phyloP scores from a whole-genome alignment of 2,113 vertebrate species.

The Myotis davidii region DNA sequence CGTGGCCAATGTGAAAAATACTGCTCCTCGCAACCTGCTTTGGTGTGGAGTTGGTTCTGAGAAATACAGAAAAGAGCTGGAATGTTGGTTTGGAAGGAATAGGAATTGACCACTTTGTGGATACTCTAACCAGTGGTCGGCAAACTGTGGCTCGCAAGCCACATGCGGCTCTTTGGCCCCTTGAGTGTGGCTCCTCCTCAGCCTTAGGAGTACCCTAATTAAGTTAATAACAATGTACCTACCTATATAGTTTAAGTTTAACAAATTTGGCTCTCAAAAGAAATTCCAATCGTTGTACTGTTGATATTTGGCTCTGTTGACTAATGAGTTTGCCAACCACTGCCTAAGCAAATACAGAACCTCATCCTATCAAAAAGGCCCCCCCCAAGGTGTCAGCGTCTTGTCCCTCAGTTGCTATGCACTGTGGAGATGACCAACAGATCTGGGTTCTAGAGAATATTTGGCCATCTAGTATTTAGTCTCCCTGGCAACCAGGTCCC shows the following conservation, averaged over 20 bases:
- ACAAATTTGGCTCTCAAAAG: no score
- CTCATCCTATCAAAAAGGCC: not conserved
- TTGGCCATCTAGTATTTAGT: not conserved
- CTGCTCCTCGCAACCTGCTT: not conserved
- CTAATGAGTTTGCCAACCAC: no score
- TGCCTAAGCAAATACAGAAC: not conserved
- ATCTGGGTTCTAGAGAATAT: not conserved
- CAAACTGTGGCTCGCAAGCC: no score
- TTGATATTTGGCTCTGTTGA: no score
- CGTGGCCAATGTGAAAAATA: not conserved
- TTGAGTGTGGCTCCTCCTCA: no score
- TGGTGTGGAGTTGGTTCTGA: not conserved
- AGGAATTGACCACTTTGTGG: not conserved
- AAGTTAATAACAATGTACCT: no score
- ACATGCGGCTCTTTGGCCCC: no score
- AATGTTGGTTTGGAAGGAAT: not conserved
- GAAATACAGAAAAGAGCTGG: not conserved
- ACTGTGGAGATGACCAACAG: not conserved
- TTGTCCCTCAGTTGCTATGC: not conserved
- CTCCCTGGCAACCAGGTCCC: no score
- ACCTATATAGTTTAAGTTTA: no score
- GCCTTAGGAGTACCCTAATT: no score
- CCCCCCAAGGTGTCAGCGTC: not conserved
- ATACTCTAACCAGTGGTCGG: not conserved
- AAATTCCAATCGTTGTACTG: no score